These are phyloP conservation scores for Rhabdornis inornatus DNA, from an alignment of 2,113 vertebrate species.

Conservation along the genomic window DNA sequence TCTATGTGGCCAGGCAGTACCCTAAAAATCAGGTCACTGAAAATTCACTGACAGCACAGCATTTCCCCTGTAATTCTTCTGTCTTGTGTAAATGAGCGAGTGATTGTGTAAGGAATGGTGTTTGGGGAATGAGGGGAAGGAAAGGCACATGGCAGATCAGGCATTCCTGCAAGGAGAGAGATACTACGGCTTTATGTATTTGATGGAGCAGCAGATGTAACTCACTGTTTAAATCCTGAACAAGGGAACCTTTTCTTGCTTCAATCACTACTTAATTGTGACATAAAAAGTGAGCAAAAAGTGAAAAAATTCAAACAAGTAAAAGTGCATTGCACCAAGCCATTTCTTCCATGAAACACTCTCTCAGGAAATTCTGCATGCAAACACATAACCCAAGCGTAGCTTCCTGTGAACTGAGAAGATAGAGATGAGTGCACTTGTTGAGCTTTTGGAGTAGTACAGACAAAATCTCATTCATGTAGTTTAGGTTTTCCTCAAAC, in stretches of 20 bases:
- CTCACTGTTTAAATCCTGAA: neutral
- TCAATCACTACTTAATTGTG: neutral
- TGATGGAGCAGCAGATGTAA: neutral
- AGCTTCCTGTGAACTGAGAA: neutral
- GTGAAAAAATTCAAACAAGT: neutral
- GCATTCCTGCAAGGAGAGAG: neutral
- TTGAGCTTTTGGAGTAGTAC: neutral
- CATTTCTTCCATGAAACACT: neutral
- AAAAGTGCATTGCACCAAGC: neutral
- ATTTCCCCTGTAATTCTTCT: neutral
- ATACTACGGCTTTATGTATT: neutral
- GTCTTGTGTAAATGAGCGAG: neutral
- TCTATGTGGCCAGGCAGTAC: neutral
- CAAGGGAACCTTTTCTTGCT: neutral
- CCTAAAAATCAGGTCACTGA: neutral
- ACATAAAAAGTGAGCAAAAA: neutral
- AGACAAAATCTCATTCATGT: neutral
- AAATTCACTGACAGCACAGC: neutral
- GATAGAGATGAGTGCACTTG: neutral
- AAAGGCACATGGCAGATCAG: fast-evolving
- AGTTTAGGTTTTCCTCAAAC: neutral
- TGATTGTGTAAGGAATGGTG: fast-evolving
- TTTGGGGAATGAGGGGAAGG: neutral
- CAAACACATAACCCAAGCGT: neutral
- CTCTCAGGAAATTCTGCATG: neutral